phyloP scores from a whole-genome alignment of 2,888 invertebrate genomes.

The Chrysolina oricalcia region DNA sequence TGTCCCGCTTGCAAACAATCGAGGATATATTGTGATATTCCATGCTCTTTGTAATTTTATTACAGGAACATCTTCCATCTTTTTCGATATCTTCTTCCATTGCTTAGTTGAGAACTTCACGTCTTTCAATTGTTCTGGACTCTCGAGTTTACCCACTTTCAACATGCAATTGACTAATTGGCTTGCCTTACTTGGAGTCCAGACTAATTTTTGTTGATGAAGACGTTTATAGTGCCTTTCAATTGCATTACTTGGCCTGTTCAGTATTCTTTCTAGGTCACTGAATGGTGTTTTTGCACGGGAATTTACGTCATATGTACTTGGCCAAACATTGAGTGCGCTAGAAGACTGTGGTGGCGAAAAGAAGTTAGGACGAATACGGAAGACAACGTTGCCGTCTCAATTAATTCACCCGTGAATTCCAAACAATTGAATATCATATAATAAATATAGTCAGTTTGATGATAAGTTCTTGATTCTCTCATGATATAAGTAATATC shows the following conservation, averaged over 20 bases:
- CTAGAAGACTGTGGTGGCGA: too few relatives aligned
- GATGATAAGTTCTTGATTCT: too few relatives aligned
- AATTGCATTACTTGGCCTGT: constrained; percentile 45
- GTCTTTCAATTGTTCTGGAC: constrained; percentile 52
- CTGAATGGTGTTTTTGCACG: constrained; percentile 38
- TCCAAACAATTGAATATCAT: too few relatives aligned
- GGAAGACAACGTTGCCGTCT: too few relatives aligned
- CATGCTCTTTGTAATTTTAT: constrained; percentile 53
- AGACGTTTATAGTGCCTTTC: constrained; percentile 40
- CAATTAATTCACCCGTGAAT: too few relatives aligned
- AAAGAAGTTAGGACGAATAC: too few relatives aligned
- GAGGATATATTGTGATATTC: constrained; percentile 53
- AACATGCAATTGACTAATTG: constrained; percentile 51
- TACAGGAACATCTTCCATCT: constrained; percentile 51
- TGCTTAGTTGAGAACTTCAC: constrained; percentile 44
- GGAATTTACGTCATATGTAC: too few relatives aligned
- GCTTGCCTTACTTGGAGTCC: constrained; percentile 46
- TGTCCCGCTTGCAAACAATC: constrained; percentile 51
- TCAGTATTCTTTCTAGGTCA: constrained; percentile 53
- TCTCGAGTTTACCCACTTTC: constrained; percentile 41
- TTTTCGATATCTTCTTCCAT: constrained; percentile 54
- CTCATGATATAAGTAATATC: too few relatives aligned
- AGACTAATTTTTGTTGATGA: constrained; percentile 39
- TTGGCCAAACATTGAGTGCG: too few relatives aligned
- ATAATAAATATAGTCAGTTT: too few relatives aligned